A percentile compares a stretch with the other conserved stretches of the same genome.
phyloP scores from a whole-genome alignment of 2,113 vertebrate species.

The Podarcis raffonei region DNA sequence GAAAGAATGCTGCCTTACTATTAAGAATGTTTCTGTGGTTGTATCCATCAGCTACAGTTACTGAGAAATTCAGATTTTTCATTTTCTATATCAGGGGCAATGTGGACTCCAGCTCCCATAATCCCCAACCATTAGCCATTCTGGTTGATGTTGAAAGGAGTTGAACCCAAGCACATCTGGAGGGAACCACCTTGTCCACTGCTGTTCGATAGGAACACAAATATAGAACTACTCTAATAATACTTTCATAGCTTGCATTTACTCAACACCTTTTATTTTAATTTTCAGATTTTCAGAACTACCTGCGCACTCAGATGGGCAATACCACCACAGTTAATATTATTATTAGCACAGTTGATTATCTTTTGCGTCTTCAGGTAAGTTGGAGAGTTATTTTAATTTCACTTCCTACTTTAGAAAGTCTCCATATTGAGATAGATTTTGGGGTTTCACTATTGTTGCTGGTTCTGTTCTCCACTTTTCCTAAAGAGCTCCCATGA shows the following conservation, averaged over 20 bases:
- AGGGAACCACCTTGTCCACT: too few relatives aligned
- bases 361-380: conserved; percentile 95
- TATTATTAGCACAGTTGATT: conserved; percentile 98
- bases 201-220: too few relatives aligned
- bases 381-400: conserved; percentile 11
- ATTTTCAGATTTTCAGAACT: conserved; percentile 95
- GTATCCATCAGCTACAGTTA: not conserved
- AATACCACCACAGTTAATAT: conserved; percentile 98
- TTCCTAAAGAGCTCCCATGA: not conserved
- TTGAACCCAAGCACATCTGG: too few relatives aligned
- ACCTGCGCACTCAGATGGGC: conserved; percentile 95
- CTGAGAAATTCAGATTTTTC: not conserved
- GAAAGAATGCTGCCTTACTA: not conserved
- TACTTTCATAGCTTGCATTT: not conserved
- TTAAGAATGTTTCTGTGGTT: not conserved
- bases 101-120: too few relatives aligned
- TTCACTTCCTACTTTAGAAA: not conserved
- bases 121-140: too few relatives aligned
- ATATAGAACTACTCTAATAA: conserved; percentile 9
- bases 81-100: not conserved
- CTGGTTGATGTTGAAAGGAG: too few relatives aligned
- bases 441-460: not conserved
- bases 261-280: conserved; percentile 6
- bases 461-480: not conserved
- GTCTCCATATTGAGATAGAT: not conserved